A percentile compares a stretch with the other conserved stretches of the same genome.
These are phyloP conservation scores for Melanerpes formicivorus DNA, from an alignment of 2,113 vertebrate species.

Conservation along the genomic window DNA sequence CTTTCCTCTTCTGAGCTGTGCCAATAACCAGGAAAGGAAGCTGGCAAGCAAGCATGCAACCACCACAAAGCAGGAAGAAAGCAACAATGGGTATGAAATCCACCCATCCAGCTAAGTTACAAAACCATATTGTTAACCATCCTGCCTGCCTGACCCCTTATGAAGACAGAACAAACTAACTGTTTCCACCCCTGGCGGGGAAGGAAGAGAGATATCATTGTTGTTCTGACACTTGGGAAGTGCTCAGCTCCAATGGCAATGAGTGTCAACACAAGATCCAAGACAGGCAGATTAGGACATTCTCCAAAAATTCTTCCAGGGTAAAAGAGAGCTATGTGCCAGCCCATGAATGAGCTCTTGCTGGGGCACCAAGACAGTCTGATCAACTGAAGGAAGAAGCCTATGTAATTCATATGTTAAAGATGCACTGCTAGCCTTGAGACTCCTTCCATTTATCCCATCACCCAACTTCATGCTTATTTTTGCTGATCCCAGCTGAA, in stretches of 20 bases:
- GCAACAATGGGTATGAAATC: constrained; percentile 58
- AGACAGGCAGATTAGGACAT: not conserved
- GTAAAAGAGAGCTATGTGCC: not conserved
- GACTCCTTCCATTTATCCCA: not conserved
- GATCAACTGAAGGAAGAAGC: not conserved
- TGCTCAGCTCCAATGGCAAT: not conserved
- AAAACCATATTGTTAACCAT: constrained; percentile 57
- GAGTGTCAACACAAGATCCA: not conserved
- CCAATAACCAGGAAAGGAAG: constrained; percentile 28
- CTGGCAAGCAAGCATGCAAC: constrained; percentile 7
- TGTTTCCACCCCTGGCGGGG: constrained; percentile 14
- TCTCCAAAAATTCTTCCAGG: not conserved
- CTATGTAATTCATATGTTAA: not conserved
- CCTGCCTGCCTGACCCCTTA: constrained; percentile 38
- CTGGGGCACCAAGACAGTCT: not conserved
- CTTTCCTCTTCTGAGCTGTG: constrained; percentile 11
- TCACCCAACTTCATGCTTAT: not conserved
- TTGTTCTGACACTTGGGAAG: constrained; percentile 54
- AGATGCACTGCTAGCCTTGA: not conserved
- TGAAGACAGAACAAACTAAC: constrained; percentile 32
- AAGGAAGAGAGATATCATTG: constrained; percentile 54
- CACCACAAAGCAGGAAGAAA: constrained; percentile 57
- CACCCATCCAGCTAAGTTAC: constrained; percentile 42
- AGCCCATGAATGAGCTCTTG: not conserved
- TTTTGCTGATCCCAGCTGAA: not conserved